Evolutionary conservation across 2,797 vertebrate genomes (phyloP).

Genomic region (Diglossa cyanea): DNA sequence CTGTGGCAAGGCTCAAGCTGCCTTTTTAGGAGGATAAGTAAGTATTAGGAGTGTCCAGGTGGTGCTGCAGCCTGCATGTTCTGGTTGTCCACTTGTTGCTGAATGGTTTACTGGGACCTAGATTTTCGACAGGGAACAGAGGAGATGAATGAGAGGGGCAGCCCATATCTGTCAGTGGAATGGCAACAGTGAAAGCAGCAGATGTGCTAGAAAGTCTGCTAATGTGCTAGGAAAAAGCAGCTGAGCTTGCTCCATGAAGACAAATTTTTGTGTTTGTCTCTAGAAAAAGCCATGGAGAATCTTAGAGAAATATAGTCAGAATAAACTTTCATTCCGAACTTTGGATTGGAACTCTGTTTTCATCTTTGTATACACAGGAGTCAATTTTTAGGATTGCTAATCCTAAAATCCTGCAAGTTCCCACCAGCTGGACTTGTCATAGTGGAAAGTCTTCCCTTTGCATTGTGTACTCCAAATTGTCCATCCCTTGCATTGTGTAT

Average conservation of each 20-base stretch:
- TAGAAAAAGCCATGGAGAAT: neutral
- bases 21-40: neutral
- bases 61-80: accelerated
- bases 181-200: neutral
- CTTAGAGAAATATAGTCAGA: neutral
- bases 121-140: neutral
- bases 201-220: neutral
- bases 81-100: neutral
- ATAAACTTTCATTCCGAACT: neutral
- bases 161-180: accelerated
- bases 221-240: neutral
- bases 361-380: neutral
- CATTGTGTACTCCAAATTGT: neutral
- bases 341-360: neutral
- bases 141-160: neutral
- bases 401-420: neutral
- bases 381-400: neutral
- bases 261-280: neutral
- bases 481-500: neutral
- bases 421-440: neutral
- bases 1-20: neutral
- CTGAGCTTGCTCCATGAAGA: neutral
- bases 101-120: neutral
- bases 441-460: neutral
- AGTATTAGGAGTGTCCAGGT: neutral